Conservation (phyloP, 2,113 vertebrate genomes). For the Tachysurus vachellii region DNA sequence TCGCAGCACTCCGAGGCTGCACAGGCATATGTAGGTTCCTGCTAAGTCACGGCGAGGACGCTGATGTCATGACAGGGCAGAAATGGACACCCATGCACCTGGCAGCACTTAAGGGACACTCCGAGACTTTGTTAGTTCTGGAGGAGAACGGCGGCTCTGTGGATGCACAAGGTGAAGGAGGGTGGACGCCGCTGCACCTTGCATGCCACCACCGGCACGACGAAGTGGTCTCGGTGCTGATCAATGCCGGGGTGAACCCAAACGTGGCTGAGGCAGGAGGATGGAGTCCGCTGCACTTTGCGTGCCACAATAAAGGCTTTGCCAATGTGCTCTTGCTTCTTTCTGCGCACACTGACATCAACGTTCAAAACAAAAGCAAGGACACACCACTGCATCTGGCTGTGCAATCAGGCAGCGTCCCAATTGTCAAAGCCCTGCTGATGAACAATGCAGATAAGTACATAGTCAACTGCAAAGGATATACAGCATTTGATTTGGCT, state of each 20-base stretch:
- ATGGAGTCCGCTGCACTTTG: slow-evolving; percentile 83
- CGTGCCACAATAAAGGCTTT: slow-evolving; percentile 71
- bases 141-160: slow-evolving; percentile 64
- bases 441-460: slow-evolving; percentile 69
- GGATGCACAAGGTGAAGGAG: slow-evolving; percentile 68
- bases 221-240: slow-evolving; percentile 65
- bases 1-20: slow-evolving; percentile 75
- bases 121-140: slow-evolving; percentile 72
- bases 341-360: slow-evolving; percentile 71
- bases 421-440: slow-evolving; percentile 78
- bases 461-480: slow-evolving; percentile 66
- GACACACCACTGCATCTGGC: slow-evolving; percentile 81
- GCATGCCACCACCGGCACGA: slow-evolving; percentile 73
- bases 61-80: slow-evolving; percentile 72
- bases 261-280: slow-evolving; percentile 67
- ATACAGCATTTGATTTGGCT: slow-evolving; percentile 76
- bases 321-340: slow-evolving; percentile 75
- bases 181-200: slow-evolving; percentile 81
- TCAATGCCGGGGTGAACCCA: slow-evolving; percentile 74
- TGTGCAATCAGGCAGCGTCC: slow-evolving; percentile 68
- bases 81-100: slow-evolving; percentile 84
- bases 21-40: slow-evolving; percentile 82
- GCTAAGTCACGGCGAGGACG: slow-evolving; percentile 67
- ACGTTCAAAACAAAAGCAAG: slow-evolving; percentile 71
- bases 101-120: slow-evolving; percentile 78